Conservation (phyloP, 2,797 vertebrate genomes). For the Ciconia nigra region DNA sequence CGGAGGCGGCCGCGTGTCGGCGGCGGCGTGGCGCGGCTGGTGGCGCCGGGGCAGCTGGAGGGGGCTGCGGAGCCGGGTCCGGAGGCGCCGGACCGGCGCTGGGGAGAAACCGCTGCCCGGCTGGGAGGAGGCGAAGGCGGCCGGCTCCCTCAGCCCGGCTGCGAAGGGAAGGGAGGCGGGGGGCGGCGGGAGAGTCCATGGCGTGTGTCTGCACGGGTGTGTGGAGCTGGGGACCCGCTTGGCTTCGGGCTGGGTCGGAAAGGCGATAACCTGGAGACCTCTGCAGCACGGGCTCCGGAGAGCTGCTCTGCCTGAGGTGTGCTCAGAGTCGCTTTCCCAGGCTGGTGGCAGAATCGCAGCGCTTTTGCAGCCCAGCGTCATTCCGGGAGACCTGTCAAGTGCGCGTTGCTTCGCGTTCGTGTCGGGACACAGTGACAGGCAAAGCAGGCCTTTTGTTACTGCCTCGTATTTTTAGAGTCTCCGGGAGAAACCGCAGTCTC, state of each 20-base stretch:
- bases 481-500: background rate
- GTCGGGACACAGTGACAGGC: background rate
- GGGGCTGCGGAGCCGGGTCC: background rate
- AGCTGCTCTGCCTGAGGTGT: rapidly evolving
- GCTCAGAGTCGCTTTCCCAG: background rate
- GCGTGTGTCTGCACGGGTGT: background rate
- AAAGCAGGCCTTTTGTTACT: background rate
- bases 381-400: background rate
- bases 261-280: rapidly evolving
- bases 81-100: background rate
- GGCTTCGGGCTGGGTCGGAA: background rate
- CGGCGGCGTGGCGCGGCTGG: background rate
- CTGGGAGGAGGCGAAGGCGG: background rate
- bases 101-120: background rate
- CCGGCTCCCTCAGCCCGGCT: background rate
- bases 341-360: background rate
- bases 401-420: rapidly evolving
- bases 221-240: background rate
- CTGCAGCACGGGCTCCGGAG: background rate
- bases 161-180: background rate
- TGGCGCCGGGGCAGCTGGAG: background rate
- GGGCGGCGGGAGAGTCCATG: rapidly evolving
- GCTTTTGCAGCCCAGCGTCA: background rate
- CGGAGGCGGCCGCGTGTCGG: background rate
- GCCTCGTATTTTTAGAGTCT: background rate